Conservation (phyloP, 53 echinoderm and acorn worm species). For the Zoroaster sp. region DNA sequence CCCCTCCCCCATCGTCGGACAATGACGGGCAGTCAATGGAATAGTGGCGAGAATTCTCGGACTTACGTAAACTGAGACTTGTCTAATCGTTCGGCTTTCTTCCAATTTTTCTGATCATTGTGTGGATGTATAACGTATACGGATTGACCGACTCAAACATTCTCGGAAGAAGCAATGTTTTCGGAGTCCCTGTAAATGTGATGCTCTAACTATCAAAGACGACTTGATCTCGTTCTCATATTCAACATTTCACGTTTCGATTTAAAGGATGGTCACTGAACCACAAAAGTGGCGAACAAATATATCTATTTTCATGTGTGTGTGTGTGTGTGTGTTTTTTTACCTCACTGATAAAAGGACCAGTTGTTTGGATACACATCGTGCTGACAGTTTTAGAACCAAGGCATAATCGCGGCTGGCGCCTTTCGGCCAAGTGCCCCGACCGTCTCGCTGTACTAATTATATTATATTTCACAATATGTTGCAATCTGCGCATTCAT, state of each 20-base stretch:
- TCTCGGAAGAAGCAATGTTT: no score
- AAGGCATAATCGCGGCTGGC: background rate
- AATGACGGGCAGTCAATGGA: no score
- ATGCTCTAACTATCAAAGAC: no score
- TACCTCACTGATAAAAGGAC: background rate
- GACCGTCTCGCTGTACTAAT: background rate
- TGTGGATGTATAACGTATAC: no score
- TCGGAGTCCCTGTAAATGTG: no score
- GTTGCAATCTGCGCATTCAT: background rate
- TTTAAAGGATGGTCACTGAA: background rate
- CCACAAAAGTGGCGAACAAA: background rate
- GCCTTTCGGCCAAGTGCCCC: background rate
- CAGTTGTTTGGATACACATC: background rate
- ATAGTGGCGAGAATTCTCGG: no score
- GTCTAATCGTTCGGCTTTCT: no score
- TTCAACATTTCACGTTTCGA: background rate
- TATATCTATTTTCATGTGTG: background rate
- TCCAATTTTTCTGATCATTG: no score
- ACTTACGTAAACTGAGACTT: no score
- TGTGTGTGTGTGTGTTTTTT: background rate
- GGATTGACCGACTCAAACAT: no score
- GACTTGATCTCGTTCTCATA: background rate
- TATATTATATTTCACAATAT: slow-evolving; percentile 4
- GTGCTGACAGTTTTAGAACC: background rate
- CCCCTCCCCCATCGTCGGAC: no score